Base-by-base conservation (phyloP, 2,888 invertebrate genomes). In the Scaeva pyrastri region DNA sequence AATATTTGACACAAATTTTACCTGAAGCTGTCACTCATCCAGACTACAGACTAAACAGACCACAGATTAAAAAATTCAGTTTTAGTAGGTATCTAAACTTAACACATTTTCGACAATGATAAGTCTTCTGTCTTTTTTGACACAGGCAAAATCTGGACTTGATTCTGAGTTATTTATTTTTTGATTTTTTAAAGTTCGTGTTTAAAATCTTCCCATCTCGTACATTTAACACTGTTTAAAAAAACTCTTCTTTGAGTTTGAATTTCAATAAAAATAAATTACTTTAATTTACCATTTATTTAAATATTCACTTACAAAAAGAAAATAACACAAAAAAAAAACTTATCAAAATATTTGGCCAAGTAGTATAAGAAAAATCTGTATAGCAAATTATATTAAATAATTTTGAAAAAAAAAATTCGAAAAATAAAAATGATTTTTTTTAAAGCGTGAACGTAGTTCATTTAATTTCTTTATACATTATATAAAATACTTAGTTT, bases 401-500 rank as follows among this genome's bases (percentile, higher is more conserved):
- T 56, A 26, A 55, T 55, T 55, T n/a, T 55, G 26, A 55, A 55
- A 12, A 50, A n/a, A 23, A 26, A 23, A 23, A 14, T 36, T 6
- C 11, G 19, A 36, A 36, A 6, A 7, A 36, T 19, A 16, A 23
- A 43, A 36, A 14, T 36, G 10, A 39, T 70, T 19, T 66, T 50
- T 48, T 16, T 70, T 75, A n/a, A 41, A 48, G 14, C 10, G 45
- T 76, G 85, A 85, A 85, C 85, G n/a, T 26, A 85, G 81, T 85
- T 85, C 85, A 72, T 43, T 41, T 48, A 12, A 60, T 39, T 78
- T 39, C 68, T 39, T 56, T 52, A 78, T 31, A 31, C 60, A 78
- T n/a, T n/a, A n/a, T 68, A 52, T 60, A 11, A 21, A 64, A 77
- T 50, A 64, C 36, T 19, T 64, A 79, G 39, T 0, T 31, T 11